Percentiles rank a stretch among this genome's conserved stretches.
These are phyloP conservation scores for Tiliacea aurago DNA, from an alignment of 2,888 invertebrate species.

Conservation along the genomic window DNA sequence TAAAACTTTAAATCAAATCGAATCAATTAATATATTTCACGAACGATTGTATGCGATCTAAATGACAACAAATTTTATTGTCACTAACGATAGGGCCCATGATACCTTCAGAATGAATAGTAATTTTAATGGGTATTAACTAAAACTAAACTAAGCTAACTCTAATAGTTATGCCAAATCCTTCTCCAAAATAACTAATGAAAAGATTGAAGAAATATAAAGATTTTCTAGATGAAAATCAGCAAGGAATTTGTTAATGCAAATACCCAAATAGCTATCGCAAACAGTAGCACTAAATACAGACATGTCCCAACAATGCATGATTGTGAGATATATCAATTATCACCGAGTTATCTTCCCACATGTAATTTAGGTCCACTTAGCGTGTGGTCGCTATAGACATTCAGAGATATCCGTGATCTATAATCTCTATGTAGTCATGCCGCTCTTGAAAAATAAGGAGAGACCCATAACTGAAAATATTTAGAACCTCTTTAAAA, in stretches of 20 bases:
- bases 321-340: constrained; percentile 31
- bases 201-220: too few relatives aligned
- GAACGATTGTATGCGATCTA: background rate
- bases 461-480: background rate
- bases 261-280: constrained; percentile 18
- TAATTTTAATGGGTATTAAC: background rate
- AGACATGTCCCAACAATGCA: constrained; percentile 10
- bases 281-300: constrained; percentile 17
- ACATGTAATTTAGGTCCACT: constrained; percentile 31
- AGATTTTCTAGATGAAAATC: background rate
- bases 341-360: constrained; percentile 32
- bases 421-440: background rate
- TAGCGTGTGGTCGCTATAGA: constrained; percentile 13
- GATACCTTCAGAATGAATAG: background rate
- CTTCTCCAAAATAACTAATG: background rate
- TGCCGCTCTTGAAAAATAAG: background rate
- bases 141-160: background rate
- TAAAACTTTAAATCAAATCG: background rate
- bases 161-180: background rate
- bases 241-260: background rate
- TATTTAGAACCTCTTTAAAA: too few relatives aligned
- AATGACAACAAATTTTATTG: background rate
- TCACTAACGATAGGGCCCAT: background rate
- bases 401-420: constrained; percentile 26
- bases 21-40: background rate